A percentile compares a stretch with the other conserved stretches of the same genome.
Conservation (phyloP, 2,888 invertebrate genomes). For the Ophonus ardosiacus region DNA sequence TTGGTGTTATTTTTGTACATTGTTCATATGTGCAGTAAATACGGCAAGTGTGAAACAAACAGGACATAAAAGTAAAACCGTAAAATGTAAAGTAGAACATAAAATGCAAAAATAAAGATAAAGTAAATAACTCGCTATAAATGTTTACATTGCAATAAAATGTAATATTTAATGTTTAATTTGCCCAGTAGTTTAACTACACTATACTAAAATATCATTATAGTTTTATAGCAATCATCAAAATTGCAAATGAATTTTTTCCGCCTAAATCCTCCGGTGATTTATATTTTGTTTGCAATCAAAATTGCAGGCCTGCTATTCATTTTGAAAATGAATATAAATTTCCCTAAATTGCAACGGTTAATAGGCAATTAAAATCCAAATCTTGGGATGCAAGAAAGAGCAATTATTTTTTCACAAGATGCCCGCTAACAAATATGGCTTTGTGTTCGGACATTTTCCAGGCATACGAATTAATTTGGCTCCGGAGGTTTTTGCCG, state of each 20-base stretch:
- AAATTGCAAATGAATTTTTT: slow-evolving; percentile 29
- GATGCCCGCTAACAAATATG: slow-evolving; percentile 46
- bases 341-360: slow-evolving; percentile 48
- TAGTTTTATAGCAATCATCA: slow-evolving; percentile 8
- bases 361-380: slow-evolving; percentile 50
- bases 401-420: slow-evolving; percentile 46
- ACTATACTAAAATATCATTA: slow-evolving; percentile 43
- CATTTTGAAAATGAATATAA: slow-evolving; percentile 39
- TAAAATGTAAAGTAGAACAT: slow-evolving; percentile 49
- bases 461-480: slow-evolving; percentile 40
- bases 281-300: slow-evolving; percentile 48
- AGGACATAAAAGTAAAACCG: slow-evolving; percentile 42
- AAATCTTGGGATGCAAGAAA: slow-evolving; percentile 41
- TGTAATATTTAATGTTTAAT: slow-evolving; percentile 58
- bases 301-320: slow-evolving; percentile 38
- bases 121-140: slow-evolving; percentile 56
- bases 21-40: not conserved
- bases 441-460: slow-evolving; percentile 46
- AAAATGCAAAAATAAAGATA: slow-evolving; percentile 63
- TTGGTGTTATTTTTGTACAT: not conserved
- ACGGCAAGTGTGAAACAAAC: slow-evolving; percentile 44
- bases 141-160: slow-evolving; percentile 63
- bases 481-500: slow-evolving; percentile 26
- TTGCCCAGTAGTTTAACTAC: slow-evolving; percentile 51
- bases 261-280: slow-evolving; percentile 1